Conservation (phyloP, 2,113 vertebrate species). For the Melozone crissalis region DNA sequence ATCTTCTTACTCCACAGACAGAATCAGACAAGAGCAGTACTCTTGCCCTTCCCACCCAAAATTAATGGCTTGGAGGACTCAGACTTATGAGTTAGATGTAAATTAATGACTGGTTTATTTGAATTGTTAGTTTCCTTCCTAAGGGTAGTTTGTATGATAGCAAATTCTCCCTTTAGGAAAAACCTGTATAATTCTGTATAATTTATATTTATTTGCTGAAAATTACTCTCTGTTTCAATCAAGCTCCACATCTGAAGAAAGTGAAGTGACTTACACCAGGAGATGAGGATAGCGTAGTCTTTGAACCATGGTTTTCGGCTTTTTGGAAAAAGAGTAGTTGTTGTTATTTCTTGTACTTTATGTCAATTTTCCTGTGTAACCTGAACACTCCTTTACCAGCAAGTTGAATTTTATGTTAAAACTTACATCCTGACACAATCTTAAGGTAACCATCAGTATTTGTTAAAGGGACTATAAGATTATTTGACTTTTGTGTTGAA, state of each 20-base stretch:
- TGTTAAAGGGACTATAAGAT: neutral
- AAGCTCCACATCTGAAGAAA: neutral
- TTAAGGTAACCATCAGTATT: neutral
- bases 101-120: neutral
- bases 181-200: neutral
- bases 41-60: neutral
- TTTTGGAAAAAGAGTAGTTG: neutral
- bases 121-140: neutral
- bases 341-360: neutral
- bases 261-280: neutral
- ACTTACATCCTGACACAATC: neutral
- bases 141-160: neutral
- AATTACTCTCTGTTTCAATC: neutral
- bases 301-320: neutral
- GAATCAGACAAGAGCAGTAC: neutral
- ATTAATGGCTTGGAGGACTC: neutral
- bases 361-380: neutral
- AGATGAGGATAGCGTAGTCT: neutral
- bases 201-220: neutral
- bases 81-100: neutral
- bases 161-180: neutral
- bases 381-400: neutral
- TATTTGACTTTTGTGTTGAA: conserved; percentile 13
- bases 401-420: neutral
- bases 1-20: neutral